phyloP scores from a whole-genome alignment of 2,888 invertebrate genomes.

The Rhagium mordax region DNA sequence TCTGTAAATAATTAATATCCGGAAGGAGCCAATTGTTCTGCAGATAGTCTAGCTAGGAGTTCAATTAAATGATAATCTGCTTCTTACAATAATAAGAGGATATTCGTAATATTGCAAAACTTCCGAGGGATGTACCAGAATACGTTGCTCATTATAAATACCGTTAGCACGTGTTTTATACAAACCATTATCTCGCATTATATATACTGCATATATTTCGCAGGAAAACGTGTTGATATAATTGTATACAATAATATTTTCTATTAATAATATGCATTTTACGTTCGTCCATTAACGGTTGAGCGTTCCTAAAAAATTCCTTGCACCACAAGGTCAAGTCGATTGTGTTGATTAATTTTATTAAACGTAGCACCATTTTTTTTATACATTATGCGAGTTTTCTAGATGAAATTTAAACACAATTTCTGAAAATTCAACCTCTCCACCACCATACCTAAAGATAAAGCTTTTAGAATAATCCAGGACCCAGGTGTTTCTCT shows the following conservation, averaged over 20 bases:
- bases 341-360: too few species aligned
- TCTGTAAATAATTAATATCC: too few species aligned
- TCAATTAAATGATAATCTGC: not conserved
- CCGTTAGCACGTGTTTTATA: slow-evolving; percentile 47
- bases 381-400: too few species aligned
- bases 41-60: too few species aligned
- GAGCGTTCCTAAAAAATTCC: not conserved
- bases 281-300: slow-evolving; percentile 1
- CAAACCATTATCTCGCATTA: slow-evolving; percentile 12
- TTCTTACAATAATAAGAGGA: not conserved
- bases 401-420: too few species aligned
- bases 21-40: too few species aligned
- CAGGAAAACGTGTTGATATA: slow-evolving; percentile 42
- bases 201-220: slow-evolving; percentile 32
- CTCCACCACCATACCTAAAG: too few species aligned
- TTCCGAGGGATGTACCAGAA: slow-evolving; percentile 9
- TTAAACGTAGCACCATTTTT: too few species aligned
- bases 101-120: not conserved
- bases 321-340: not conserved
- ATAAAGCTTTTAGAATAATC: too few species aligned
- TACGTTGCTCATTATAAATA: slow-evolving; percentile 30
- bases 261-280: slow-evolving; percentile 10
- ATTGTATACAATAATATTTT: slow-evolving; percentile 23
- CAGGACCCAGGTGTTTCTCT: too few species aligned
- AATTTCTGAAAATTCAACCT: too few species aligned